These are phyloP conservation scores for Oncorhynchus nerka DNA, from an alignment of 2,113 vertebrate species.

Conservation along the genomic window DNA sequence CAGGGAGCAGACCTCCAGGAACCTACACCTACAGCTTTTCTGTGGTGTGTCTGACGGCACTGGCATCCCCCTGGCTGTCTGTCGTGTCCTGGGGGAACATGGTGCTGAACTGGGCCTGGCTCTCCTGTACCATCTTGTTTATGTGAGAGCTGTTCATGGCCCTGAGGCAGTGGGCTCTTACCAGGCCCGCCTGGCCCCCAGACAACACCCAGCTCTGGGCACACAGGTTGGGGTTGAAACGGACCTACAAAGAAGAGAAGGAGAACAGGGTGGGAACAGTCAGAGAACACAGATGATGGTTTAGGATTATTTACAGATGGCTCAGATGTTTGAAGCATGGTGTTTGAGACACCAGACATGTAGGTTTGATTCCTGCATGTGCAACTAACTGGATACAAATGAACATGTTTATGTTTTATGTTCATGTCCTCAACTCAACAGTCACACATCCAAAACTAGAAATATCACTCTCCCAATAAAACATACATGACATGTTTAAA, in stretches of 20 bases:
- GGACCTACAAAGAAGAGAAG: constrained; percentile 73
- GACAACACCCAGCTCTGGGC: constrained; percentile 84
- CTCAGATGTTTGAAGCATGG: too few relatives aligned
- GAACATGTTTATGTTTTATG: too few relatives aligned
- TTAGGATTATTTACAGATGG: too few relatives aligned
- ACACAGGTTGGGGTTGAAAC: constrained; percentile 91
- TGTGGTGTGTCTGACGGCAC: constrained; percentile 13
- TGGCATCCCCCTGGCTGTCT: background rate
- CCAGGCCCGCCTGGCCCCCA: constrained; percentile 85
- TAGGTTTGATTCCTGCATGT: too few relatives aligned
- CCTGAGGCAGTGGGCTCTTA: constrained; percentile 81
- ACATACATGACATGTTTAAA: too few relatives aligned
- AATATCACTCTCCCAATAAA: too few relatives aligned
- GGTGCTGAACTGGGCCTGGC: constrained; percentile 70
- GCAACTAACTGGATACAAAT: too few relatives aligned
- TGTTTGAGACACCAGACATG: too few relatives aligned
- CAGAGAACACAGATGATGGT: background rate
- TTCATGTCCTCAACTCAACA: too few relatives aligned
- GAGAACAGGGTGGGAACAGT: background rate
- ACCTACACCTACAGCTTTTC: constrained; percentile 35
- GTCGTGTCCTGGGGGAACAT: constrained; percentile 48
- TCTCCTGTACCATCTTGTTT: constrained; percentile 63
- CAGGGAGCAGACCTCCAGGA: background rate
- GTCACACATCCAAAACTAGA: too few relatives aligned
- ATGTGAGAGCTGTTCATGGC: constrained; percentile 67